Conservation (phyloP, 2,797 vertebrate genomes). For the Rhabdomys pumilio region DNA sequence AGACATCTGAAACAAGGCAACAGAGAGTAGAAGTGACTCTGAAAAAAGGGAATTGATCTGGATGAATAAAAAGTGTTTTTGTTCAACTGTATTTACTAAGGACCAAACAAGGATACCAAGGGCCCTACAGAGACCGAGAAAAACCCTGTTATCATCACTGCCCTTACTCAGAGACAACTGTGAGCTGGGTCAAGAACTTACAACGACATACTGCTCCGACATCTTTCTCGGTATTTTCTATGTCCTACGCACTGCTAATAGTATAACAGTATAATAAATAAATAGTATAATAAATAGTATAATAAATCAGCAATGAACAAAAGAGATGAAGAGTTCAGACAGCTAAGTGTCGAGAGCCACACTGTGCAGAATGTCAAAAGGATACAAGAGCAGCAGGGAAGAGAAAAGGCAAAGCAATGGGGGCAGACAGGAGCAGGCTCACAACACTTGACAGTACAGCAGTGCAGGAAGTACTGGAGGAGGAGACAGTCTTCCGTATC, state of each 20-base stretch:
- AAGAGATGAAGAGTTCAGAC: not conserved
- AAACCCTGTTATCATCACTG: not conserved
- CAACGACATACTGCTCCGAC: not conserved
- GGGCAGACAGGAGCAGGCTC: not conserved
- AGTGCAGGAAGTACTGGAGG: not conserved
- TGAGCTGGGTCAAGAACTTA: not conserved
- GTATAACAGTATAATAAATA: not conserved
- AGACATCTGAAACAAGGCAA: slow-evolving; percentile 59
- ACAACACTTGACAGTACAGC: not conserved
- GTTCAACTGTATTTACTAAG: slow-evolving; percentile 26
- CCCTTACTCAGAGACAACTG: slow-evolving; percentile 20
- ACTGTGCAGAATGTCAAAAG: not conserved
- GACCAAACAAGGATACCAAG: not conserved
- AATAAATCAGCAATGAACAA: not conserved
- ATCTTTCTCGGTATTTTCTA: slow-evolving; percentile 28
- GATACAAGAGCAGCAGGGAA: not conserved
- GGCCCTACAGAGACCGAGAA: not conserved
- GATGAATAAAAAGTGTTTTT: slow-evolving; percentile 36
- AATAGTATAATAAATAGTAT: no score
- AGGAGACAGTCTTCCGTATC: slow-evolving; percentile 17
- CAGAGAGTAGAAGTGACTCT: not conserved
- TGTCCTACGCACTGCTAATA: not conserved
- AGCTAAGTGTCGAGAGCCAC: not conserved
- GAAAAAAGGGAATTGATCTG: not conserved
- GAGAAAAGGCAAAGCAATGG: not conserved